These are phyloP conservation scores for Ciconia stormi DNA, from an alignment of 2,113 vertebrate species.

Conservation along the genomic window DNA sequence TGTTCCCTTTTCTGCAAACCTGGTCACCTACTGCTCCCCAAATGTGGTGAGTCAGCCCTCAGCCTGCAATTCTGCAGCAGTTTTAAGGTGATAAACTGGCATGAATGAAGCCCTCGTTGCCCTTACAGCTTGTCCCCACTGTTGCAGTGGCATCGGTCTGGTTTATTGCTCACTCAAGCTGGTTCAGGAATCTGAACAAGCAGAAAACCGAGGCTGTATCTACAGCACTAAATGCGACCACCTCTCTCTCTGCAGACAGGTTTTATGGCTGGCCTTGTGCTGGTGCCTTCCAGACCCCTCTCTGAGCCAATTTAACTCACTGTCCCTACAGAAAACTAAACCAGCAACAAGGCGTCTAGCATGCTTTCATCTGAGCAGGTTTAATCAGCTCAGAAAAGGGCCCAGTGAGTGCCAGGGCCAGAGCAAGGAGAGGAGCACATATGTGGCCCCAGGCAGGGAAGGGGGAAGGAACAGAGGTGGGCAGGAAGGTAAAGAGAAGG, in stretches of 20 bases:
- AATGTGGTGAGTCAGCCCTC: not conserved
- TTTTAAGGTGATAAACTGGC: not conserved
- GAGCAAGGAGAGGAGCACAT: not conserved
- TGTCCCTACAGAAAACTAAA: not conserved
- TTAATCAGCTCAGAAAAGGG: not conserved
- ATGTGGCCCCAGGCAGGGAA: not conserved
- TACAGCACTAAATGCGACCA: not conserved
- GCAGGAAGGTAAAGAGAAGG: not conserved
- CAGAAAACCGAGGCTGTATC: not conserved
- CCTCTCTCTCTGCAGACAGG: not conserved
- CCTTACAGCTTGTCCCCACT: not conserved
- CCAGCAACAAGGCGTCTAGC: not conserved
- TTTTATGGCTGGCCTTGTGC: not conserved
- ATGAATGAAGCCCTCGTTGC: not conserved
- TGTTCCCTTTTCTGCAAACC: not conserved
- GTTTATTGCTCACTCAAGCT: not conserved
- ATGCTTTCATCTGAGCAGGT: not conserved
- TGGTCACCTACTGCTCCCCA: not conserved
- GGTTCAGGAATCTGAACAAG: not conserved
- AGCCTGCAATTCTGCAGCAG: not conserved
- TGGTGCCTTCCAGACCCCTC: not conserved
- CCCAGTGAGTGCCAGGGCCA: not conserved
- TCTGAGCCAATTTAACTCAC: not conserved
- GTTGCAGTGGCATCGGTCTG: fast-evolving
- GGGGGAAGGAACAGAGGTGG: not conserved